A percentile compares a stretch with the other conserved stretches of the same genome.
Evolutionary conservation across 2,113 vertebrate genomes (phyloP).

Genomic region (Clupea harengus): DNA sequence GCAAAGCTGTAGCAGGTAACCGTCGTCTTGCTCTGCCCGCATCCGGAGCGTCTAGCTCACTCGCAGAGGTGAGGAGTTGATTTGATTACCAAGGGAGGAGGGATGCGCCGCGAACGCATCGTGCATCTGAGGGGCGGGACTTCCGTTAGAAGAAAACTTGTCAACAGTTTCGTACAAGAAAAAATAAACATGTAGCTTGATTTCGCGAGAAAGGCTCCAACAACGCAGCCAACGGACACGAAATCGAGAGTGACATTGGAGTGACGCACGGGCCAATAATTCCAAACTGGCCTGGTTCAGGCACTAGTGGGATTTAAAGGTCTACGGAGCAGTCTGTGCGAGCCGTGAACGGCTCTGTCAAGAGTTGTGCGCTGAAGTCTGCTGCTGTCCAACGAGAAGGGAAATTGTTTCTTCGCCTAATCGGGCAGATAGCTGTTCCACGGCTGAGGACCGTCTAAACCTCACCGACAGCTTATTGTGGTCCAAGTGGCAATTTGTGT

Average conservation of each 20-base stretch:
- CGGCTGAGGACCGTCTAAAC: not conserved
- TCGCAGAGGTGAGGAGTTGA: not conserved
- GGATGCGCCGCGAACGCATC: not conserved
- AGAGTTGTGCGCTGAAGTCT: constrained; percentile 1
- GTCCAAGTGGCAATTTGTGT: not conserved
- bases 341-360: not conserved
- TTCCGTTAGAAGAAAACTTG: constrained; percentile 40
- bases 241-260: not conserved
- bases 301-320: not conserved
- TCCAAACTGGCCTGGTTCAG: not conserved
- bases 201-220: not conserved
- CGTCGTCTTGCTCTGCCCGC: not conserved
- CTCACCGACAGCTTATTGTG: not conserved
- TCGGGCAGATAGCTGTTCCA: not conserved
- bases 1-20: not conserved
- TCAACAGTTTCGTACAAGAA: constrained; percentile 38
- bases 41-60: not conserved
- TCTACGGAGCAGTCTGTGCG: not conserved
- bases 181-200: constrained; percentile 29
- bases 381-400: not conserved
- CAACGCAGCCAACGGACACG: not conserved
- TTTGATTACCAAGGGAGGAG: not conserved
- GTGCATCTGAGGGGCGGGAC: constrained; percentile 25
- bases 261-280: not conserved
- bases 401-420: not conserved